A percentile compares a stretch with the other conserved stretches of the same genome.
Evolutionary conservation across 2,888 invertebrate species (phyloP).

Genomic region (Chloromyia formosa): DNA sequence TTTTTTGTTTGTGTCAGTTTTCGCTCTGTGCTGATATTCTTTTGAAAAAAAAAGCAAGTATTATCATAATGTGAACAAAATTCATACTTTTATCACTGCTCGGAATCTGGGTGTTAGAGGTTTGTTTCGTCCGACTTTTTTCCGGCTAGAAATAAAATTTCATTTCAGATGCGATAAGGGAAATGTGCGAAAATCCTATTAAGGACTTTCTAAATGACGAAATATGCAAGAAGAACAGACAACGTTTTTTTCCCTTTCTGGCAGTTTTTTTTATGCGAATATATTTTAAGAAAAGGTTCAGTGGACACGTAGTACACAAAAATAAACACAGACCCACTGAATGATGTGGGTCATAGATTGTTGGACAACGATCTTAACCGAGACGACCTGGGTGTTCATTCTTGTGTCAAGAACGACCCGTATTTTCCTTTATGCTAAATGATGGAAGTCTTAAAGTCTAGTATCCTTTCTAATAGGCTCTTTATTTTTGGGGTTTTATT

Average conservation of each 20-base stretch:
- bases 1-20: too few species aligned
- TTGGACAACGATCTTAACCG: too few species aligned
- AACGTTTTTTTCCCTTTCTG: background rate
- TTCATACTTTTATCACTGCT: background rate
- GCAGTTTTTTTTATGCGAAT: background rate
- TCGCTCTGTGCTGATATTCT: too few species aligned
- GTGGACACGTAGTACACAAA: too few species aligned
- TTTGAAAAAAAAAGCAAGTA: background rate
- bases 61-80: background rate
- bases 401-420: too few species aligned
- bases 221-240: background rate
- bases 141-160: background rate
- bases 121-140: background rate
- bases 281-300: background rate
- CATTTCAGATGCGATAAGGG: background rate
- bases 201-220: background rate
- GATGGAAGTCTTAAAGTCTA: too few species aligned
- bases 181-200: constrained; percentile 2
- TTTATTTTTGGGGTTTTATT: too few species aligned
- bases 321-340: background rate
- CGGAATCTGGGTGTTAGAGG: background rate
- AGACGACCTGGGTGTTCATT: too few species aligned
- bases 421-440: too few species aligned
- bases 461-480: too few species aligned
- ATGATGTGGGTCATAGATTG: too few species aligned